Evolutionary conservation across 1,140 invertebrate species (phyloP), one percentile per base, ranked within the genome.

Genomic region (Antheraea mylitta): DNA sequence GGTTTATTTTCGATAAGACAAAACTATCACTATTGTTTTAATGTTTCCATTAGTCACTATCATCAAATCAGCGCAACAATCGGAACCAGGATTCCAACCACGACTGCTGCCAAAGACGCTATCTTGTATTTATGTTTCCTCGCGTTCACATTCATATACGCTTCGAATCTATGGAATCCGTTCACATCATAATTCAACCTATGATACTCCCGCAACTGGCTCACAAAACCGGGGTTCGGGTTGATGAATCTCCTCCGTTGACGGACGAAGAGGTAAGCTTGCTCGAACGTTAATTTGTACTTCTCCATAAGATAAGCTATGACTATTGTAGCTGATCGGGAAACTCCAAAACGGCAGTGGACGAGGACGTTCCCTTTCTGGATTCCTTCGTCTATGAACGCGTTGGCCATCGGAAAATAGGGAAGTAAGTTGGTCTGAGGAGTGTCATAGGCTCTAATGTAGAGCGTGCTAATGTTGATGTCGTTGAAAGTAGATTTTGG

Each of bases 211-310:
- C 97, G 92, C 76, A 99, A 93, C 90, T 99, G 98, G 10, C 96
- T 97, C 96, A 99, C 98, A 92, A 99, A 99, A 86, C 99, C 99
- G 61, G 99, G 95, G 92, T 99, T 99, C 0, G 98, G 98, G 62
- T 98, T 98, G 77, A 99, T 99, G 86, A 99, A 99, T 37, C 96
- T 95, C 63, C 98, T 94, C 61, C 96, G 95, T 61, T 94, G 94
- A 85, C 98, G 98, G 48, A 99, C 98, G 80, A 96, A 94, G 76
- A 96, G 95, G 92, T 98, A 99, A 4, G 98, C 97, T 78, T 99
- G 97, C 36, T 97, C 94, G 94, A 98, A 97, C n/a, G 95, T 95
- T 82, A 98, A 89, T 62, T 95, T 94, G 77, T 96, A 96, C 91
- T 98, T 96, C 77, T 97, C 96, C 96, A 99, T 98, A 72, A 99